Evolutionary conservation across 1,140 invertebrate species (phyloP), one percentile per base, ranked within the genome.

Genomic region (Drosophila paulistorum): DNA sequence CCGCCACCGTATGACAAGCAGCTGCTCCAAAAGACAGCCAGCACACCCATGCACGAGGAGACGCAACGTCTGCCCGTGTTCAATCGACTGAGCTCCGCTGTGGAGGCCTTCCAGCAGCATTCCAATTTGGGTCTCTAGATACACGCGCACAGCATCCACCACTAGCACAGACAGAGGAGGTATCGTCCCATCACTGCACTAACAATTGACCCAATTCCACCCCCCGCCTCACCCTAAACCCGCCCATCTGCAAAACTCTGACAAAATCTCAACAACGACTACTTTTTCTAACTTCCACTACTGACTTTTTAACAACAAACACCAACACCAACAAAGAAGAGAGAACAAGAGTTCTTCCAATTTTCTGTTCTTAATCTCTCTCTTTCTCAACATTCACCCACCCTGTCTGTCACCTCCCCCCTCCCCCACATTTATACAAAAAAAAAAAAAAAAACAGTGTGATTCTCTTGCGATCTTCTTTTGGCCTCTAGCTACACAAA

Each of bases 1-100:
- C 91, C 71, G 89, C 92, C 68, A n/a, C 92, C 78, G 0, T 81
- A 74, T 66, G 78, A 81, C 39, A 91, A 91, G 61, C 90, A 87
- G 54, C 2, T 87, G 68, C 63, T 91, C 14, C 89, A 91, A 33
- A 91, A 91, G 72, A 91, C 80, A 61, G 65, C 74, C 26, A 91
- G 85, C 39, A 77, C 90, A 7, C 90, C 90, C 51, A 82, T 85
- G 66, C 74, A 89, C 37, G 84, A 87, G 77, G 84, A 89, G 63
- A 70, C 68, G 57, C 71, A 81, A 87, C 75, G 95, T 61, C 92
- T 96, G 82, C 95, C 95, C 1, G 95, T 96, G 0, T 96, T 96
- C 92, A 96, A 96, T 92, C 94, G 94, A 65, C 94, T 96, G 74
- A 95, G 95, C 87, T 94, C 93, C 64, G 93, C 94, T 65, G 92